phyloP scores from a whole-genome alignment of 1,140 invertebrate species.

The silkworm (Bombyx mori) region ASM3026992v2 NC_085112.1:8869001-8869500 shows the following conservation, averaged over 20 bases:
- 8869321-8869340: constrained; percentile 37
- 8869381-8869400: constrained; percentile 50
- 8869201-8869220: too few species aligned
- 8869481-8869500: too few species aligned
- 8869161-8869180: too few species aligned
- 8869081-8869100: constrained; percentile 9
- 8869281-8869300: constrained; percentile 10
- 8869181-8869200: too few species aligned
- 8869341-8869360: constrained; percentile 29
- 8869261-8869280: constrained; percentile 8
- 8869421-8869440: constrained; percentile 43
- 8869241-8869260: neutral
- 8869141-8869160: too few species aligned
- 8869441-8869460: constrained; percentile 27
- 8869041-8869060: constrained; percentile 38
- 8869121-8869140: too few species aligned
- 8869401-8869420: constrained; percentile 38
- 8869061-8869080: constrained; percentile 12
- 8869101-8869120: neutral
- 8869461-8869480: constrained; percentile 36
- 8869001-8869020: constrained; percentile 38
- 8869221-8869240: too few species aligned
- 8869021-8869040: constrained; percentile 39
- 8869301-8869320: constrained; percentile 30
- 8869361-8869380: constrained; percentile 49